phyloP scores from a whole-genome alignment of 1,140 invertebrate species.

The Sycophila sp. region DNA sequence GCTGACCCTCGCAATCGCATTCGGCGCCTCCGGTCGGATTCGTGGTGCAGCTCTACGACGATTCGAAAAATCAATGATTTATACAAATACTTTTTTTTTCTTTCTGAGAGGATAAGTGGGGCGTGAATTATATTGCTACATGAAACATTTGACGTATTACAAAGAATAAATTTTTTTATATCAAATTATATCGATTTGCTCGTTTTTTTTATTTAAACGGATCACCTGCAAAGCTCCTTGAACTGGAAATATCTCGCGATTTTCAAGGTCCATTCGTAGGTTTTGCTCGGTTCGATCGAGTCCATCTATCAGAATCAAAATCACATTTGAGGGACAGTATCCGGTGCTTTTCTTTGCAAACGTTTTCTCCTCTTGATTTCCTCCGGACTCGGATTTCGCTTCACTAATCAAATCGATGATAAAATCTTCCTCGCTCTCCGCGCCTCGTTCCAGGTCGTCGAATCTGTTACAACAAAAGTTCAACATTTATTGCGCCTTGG shows the following conservation, averaged over 20 bases:
- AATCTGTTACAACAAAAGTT: no score
- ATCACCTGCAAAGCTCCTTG: constrained; percentile 35
- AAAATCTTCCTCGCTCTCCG: no score
- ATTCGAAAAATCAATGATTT: constrained; percentile 17
- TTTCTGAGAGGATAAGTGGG: background rate
- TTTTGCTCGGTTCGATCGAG: background rate
- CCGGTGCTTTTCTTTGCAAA: background rate
- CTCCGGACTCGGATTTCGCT: background rate
- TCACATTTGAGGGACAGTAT: constrained; percentile 39
- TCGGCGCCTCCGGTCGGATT: background rate
- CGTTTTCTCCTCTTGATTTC: background rate
- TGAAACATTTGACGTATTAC: no score
- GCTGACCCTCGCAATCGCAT: constrained; percentile 42
- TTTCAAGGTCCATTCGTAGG: constrained; percentile 35
- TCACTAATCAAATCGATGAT: background rate
- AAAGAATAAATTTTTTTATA: no score
- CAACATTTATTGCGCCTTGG: no score
- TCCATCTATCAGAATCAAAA: constrained; percentile 45
- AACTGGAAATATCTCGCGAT: constrained; percentile 38
- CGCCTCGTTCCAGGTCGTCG: no score
- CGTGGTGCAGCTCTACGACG: constrained; percentile 46
- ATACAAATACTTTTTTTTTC: background rate
- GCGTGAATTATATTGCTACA: no score
- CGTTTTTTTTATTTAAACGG: no score
- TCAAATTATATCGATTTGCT: no score